Conservation (phyloP, 37 sponge, comb jelly and placozoan genomes). For the Haliclona indistincta region DNA sequence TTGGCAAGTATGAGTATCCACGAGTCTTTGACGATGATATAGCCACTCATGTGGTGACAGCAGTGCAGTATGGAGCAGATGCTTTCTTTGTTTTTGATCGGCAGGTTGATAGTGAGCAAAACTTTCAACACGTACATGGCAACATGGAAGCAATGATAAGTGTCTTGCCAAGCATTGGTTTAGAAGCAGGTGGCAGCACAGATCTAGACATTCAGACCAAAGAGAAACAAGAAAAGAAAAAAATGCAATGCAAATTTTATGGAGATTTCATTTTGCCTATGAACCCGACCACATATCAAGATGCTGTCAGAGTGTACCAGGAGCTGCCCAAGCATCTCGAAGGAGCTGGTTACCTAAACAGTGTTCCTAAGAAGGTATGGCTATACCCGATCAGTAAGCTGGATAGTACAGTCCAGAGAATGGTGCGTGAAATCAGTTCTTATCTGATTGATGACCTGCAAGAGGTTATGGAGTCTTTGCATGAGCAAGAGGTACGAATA, state of each 20-base stretch:
- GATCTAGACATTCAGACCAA: background rate
- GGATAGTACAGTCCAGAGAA: slow-evolving; percentile 2
- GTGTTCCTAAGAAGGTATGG: slow-evolving; percentile 36
- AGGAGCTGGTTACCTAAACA: background rate
- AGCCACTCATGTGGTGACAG: slow-evolving; percentile 51
- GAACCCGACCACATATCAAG: slow-evolving; percentile 34
- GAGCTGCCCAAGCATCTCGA: slow-evolving; percentile 10
- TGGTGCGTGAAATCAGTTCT: slow-evolving; percentile 12
- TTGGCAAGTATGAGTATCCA: slow-evolving; percentile 16
- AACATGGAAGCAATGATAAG: slow-evolving; percentile 22
- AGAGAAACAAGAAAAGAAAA: slow-evolving; percentile 4
- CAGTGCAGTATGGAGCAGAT: slow-evolving; percentile 39
- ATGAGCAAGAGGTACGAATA: background rate
- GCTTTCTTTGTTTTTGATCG: slow-evolving; percentile 55
- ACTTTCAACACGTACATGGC: background rate
- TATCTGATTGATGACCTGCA: slow-evolving; percentile 10
- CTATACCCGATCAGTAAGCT: slow-evolving; percentile 29
- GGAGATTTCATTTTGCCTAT: slow-evolving; percentile 14
- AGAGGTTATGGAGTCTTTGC: slow-evolving; percentile 16
- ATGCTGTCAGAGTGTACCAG: slow-evolving; percentile 17
- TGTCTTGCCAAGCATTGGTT: background rate
- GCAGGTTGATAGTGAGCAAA: slow-evolving; percentile 2
- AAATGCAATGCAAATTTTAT: slow-evolving; percentile 34
- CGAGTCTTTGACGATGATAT: slow-evolving; percentile 8
- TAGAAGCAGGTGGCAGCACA: background rate